Evolutionary conservation across 2,113 vertebrate species (phyloP).

Genomic region (Siniperca chuatsi): DNA sequence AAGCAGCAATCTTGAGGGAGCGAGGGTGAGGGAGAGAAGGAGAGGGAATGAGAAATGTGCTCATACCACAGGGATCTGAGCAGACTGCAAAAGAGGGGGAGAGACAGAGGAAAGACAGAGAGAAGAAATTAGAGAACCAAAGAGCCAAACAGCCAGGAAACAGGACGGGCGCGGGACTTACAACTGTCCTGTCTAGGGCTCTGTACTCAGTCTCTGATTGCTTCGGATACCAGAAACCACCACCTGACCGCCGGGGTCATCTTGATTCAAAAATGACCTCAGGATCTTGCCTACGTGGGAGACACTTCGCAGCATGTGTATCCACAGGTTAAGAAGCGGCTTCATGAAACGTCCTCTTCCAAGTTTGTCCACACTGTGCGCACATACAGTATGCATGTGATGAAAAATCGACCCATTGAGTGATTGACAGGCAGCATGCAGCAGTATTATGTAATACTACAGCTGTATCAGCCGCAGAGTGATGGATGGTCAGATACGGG

Average conservation of each 20-base stretch:
- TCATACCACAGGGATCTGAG: conserved; percentile 79
- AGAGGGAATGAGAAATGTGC: conserved; percentile 82
- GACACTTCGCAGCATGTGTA: not conserved
- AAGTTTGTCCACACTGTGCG: not conserved
- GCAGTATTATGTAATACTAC: conserved; percentile 61
- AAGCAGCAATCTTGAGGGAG: conserved; percentile 80
- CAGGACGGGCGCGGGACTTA: conserved; percentile 28
- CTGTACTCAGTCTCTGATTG: not conserved
- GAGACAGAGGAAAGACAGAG: conserved; percentile 52
- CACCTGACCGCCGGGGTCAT: conserved; percentile 5
- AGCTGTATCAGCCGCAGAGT: conserved; percentile 39
- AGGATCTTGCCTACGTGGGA: not conserved
- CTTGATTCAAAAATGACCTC: not conserved
- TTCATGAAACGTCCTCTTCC: not conserved
- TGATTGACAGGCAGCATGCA: conserved; percentile 63
- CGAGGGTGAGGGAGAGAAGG: conserved; percentile 62
- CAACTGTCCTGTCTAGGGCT: conserved; percentile 34
- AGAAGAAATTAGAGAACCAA: conserved; percentile 60
- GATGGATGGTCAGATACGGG: conserved; percentile 59
- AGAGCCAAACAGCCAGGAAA: conserved; percentile 55
- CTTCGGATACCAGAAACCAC: conserved; percentile 3
- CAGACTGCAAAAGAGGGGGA: conserved; percentile 76
- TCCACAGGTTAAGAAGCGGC: not conserved
- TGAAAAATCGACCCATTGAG: not conserved
- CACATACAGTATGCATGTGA: not conserved